These are phyloP conservation scores for Sinocyclocheilus maitianheensis DNA, from an alignment of 2,113 vertebrate genomes.

Conservation along the genomic window DNA sequence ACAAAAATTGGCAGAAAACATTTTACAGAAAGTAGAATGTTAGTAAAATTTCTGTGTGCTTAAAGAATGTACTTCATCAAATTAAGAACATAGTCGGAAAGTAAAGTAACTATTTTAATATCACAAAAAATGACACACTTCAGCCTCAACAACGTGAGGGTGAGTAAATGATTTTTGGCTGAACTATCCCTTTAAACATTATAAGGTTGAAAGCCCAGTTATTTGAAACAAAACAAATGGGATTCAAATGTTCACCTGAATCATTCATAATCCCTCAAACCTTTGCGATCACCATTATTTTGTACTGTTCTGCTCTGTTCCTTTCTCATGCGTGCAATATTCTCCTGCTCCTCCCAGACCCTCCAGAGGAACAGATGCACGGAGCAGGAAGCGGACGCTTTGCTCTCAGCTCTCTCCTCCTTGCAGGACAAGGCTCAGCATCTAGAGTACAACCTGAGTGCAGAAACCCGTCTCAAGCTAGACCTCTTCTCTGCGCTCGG, in stretches of 20 bases:
- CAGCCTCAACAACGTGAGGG: not conserved
- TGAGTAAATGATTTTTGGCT: not conserved
- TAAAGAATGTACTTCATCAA: no score
- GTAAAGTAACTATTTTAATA: no score
- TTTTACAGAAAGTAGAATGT: no score
- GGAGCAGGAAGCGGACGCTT: constrained; percentile 77
- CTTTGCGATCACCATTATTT: not conserved
- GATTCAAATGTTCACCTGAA: not conserved
- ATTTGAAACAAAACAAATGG: not conserved
- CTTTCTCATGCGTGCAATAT: not conserved
- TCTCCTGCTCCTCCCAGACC: constrained; percentile 61
- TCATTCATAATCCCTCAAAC: not conserved
- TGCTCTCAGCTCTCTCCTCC: constrained; percentile 79
- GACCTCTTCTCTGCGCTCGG: constrained; percentile 82
- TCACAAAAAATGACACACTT: not conserved
- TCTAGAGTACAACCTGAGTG: constrained; percentile 83
- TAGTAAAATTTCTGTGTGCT: no score
- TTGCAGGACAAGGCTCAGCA: constrained; percentile 83
- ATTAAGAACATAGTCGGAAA: no score
- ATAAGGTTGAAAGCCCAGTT: not conserved
- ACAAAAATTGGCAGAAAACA: no score
- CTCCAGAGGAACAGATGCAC: constrained; percentile 74
- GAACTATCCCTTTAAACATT: not conserved
- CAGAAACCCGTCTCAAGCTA: constrained; percentile 82
- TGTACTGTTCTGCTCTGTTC: constrained; percentile 1